A percentile compares a stretch with the other conserved stretches of the same genome.
These are phyloP conservation scores for Dexiosoma caninum DNA, from an alignment of 2,888 invertebrate species.

Conservation along the genomic window DNA sequence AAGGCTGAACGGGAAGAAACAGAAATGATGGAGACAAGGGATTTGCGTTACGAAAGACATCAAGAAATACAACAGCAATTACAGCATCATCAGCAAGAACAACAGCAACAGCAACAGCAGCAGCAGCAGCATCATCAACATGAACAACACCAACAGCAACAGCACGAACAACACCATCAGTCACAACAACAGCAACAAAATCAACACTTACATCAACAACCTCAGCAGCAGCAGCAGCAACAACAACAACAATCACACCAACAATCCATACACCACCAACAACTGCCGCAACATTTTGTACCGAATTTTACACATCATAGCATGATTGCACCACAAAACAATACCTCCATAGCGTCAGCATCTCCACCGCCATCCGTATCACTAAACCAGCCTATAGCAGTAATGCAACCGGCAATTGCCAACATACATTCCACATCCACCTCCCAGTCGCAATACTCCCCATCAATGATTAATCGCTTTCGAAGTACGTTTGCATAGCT, in stretches of 20 bases:
- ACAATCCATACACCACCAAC: slow-evolving; percentile 63
- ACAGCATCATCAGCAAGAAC: slow-evolving; percentile 61
- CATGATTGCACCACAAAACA: slow-evolving; percentile 46
- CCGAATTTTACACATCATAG: slow-evolving; percentile 49
- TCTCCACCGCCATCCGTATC: slow-evolving; percentile 28
- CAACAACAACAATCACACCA: slow-evolving; percentile 67
- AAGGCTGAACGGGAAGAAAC: slow-evolving; percentile 71
- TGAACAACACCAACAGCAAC: slow-evolving; percentile 65
- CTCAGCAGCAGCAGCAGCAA: slow-evolving; percentile 64
- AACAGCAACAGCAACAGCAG: slow-evolving; percentile 59
- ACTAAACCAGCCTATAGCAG: slow-evolving; percentile 10
- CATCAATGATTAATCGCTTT: slow-evolving; percentile 72
- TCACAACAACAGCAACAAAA: slow-evolving; percentile 59
- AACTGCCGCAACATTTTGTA: slow-evolving; percentile 57
- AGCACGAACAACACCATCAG: slow-evolving; percentile 65
- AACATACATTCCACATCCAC: slow-evolving; percentile 64
- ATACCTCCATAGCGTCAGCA: slow-evolving; percentile 21
- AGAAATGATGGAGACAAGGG: slow-evolving; percentile 64
- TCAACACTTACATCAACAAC: slow-evolving; percentile 52
- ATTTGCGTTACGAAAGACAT: slow-evolving; percentile 65
- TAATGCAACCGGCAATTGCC: slow-evolving; percentile 47
- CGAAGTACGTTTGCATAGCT: slow-evolving; percentile 65
- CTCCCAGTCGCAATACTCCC: slow-evolving; percentile 69
- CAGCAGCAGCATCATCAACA: slow-evolving; percentile 54
- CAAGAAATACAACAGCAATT: slow-evolving; percentile 63